Evolutionary conservation across 37 sponge, comb jelly and placozoan species (phyloP), one percentile per base, ranked within the genome.

Genomic region (Spongilla lacustris): DNA sequence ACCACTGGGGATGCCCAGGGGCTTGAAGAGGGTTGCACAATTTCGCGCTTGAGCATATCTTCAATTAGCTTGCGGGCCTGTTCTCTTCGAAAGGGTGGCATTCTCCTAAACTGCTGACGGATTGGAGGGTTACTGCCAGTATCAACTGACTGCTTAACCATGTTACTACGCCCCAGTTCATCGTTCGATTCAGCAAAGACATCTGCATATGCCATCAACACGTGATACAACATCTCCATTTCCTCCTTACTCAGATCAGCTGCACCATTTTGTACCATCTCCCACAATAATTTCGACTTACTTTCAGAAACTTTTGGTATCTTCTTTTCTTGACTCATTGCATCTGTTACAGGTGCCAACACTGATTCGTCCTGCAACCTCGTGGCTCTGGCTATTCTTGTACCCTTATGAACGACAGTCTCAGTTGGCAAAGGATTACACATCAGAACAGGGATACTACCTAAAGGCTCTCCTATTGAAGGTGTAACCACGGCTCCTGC

Each of bases 1-100:
- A 79, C 79, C 22, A 79, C 33, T 1, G 79, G 79, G 25, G 79
- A 79, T 46, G 67, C 79, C 79, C 79, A 79, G 19, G 67, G 79
- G 32, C 79, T 79, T 30, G 33, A 66, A 26, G 79, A 79, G 67
- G 79, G 79, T 32, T 66, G 79, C 50, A 79, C 32, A 49, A 79
- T 31, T 66, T 79, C 67, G 25, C 27, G n/a, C 22, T 66, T 34
- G 29, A 79, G 66, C 79, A 79, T 79, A 24, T 26, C 27, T 50
- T 29, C 27, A 66, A 79, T 26, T 67, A 79, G 79, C 26, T 79
- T 46, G 14, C 72, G 2, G 19, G 46, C 72, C 66, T 83, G 50
- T 25, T 71, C 36, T 73, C 46, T 38, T 31, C 49, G 66, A 23
- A 23, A 23, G 13, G 84, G 74, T 36, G 75, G 84, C 22, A 38